Evolutionary conservation across 1,140 invertebrate genomes (phyloP).

Genomic region (Carposina sasakii): DNA sequence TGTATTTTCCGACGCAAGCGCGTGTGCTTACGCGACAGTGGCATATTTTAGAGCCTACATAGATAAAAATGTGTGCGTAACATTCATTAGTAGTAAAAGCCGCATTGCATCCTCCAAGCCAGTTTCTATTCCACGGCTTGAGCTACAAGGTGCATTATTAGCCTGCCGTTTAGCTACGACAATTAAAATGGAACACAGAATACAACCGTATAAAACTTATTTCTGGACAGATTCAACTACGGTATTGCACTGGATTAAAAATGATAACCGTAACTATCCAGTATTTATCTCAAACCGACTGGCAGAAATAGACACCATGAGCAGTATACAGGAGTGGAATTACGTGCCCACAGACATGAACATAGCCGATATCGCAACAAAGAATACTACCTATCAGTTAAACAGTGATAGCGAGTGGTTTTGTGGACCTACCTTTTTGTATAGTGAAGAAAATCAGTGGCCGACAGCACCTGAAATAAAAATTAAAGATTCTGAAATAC

Average conservation of each 20-base stretch:
- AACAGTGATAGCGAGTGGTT: slow-evolving; percentile 14
- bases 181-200: slow-evolving; percentile 14
- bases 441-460: slow-evolving; percentile 8
- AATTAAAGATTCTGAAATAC: not conserved
- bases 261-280: slow-evolving; percentile 20
- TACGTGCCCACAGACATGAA: slow-evolving; percentile 30
- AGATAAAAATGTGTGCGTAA: not conserved
- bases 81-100: slow-evolving; percentile 30
- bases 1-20: not conserved
- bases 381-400: slow-evolving; percentile 7
- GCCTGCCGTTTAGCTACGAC: slow-evolving; percentile 27
- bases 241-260: slow-evolving; percentile 28
- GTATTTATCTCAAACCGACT: slow-evolving; percentile 29
- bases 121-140: slow-evolving; percentile 32
- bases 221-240: slow-evolving; percentile 27
- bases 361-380: slow-evolving; percentile 37
- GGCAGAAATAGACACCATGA: slow-evolving; percentile 31
- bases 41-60: not conserved
- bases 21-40: not conserved
- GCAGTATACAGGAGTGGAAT: slow-evolving; percentile 26
- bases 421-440: slow-evolving; percentile 14
- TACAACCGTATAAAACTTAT: not conserved
- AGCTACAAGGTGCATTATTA: slow-evolving; percentile 45
- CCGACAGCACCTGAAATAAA: not conserved
- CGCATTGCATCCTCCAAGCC: slow-evolving; percentile 36